Percentiles rank a stretch among this genome's conserved stretches.
These are phyloP conservation scores for Trissolcus brochymenae DNA, from an alignment of 2,888 invertebrate genomes.

Conservation along the genomic window DNA sequence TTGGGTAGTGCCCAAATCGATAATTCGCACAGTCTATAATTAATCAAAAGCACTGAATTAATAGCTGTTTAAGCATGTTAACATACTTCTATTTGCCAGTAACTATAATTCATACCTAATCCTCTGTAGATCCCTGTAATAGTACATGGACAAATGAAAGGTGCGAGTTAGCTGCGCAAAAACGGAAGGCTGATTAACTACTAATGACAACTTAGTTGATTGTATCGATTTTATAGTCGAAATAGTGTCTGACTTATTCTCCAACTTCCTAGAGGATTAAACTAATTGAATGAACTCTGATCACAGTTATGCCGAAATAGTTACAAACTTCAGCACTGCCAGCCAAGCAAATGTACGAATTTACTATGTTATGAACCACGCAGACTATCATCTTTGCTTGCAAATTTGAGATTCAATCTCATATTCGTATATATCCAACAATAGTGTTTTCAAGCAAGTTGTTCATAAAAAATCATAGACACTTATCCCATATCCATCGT, in stretches of 20 bases:
- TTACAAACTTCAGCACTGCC: background rate
- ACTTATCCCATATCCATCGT: too few species aligned
- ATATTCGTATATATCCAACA: too few species aligned
- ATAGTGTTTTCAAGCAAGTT: too few species aligned
- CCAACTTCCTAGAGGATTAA: background rate
- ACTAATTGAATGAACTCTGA: background rate
- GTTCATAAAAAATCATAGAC: too few species aligned
- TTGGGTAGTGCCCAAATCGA: conserved; percentile 8
- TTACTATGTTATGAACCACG: too few species aligned
- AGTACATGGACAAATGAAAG: background rate
- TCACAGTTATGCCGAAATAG: conserved; percentile 4
- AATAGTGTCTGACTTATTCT: conserved; percentile 1
- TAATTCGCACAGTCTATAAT: conserved; percentile 6
- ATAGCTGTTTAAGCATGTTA: conserved; percentile 7
- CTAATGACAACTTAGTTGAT: conserved; percentile 6
- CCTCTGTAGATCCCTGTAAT: background rate
- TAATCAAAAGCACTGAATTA: conserved; percentile 12
- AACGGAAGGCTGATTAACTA: background rate
- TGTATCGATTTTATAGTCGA: conserved; percentile 7
- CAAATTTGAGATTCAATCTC: too few species aligned
- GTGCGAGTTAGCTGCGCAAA: background rate
- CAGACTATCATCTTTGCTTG: too few species aligned
- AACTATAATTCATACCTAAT: conserved; percentile 6
- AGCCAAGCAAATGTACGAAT: too few species aligned
- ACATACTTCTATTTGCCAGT: background rate